Evolutionary conservation across 2,113 vertebrate species (phyloP).

Genomic region (Cyprinus carpio): DNA sequence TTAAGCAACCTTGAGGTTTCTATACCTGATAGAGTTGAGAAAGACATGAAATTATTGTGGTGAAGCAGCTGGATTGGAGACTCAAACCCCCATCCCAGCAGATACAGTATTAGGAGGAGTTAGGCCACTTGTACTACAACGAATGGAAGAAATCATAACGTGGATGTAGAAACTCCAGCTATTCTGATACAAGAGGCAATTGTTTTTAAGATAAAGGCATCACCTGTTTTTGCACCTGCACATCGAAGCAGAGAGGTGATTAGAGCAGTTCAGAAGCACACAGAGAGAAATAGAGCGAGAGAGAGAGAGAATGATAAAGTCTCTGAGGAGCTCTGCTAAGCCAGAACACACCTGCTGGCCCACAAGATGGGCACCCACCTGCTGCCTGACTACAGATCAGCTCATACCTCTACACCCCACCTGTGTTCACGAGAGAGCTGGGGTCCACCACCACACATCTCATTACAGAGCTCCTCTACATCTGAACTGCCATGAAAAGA

Average conservation of each 20-base stretch:
- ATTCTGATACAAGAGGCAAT: no score
- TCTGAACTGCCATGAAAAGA: background rate
- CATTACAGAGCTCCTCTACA: background rate
- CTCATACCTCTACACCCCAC: conserved; percentile 21
- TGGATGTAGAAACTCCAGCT: no score
- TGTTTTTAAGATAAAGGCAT: no score
- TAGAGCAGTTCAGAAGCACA: conserved; percentile 23
- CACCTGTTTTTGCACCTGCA: no score
- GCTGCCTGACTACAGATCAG: conserved; percentile 35
- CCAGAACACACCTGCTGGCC: conserved; percentile 47
- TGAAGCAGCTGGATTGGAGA: no score
- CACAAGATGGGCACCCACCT: conserved; percentile 32
- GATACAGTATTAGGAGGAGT: no score
- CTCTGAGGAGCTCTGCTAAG: conserved; percentile 35
- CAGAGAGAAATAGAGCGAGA: background rate
- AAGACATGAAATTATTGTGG: no score
- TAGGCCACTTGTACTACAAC: no score
- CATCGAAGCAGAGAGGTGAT: conserved; percentile 8
- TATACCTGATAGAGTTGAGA: no score
- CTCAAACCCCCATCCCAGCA: no score
- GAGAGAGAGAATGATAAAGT: conserved; percentile 1
- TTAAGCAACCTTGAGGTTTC: no score
- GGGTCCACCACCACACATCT: background rate
- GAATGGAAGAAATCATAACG: no score
- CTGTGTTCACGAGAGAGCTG: background rate